Evolutionary conservation across 2,888 invertebrate genomes (phyloP).

Genomic region (Hymenopus coronatus): DNA sequence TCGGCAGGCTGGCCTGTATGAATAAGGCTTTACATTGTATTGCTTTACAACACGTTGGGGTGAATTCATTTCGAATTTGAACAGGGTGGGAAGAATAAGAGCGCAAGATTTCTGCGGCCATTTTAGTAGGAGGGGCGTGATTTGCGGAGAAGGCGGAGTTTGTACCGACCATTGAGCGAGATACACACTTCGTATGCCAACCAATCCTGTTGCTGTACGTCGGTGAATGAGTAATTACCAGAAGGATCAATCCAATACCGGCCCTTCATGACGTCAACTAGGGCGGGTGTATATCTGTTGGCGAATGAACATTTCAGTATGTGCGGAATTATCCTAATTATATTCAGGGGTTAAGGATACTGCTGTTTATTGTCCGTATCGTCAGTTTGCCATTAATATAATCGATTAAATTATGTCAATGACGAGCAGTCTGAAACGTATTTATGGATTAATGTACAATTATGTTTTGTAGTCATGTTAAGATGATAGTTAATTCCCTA

Average conservation of each 20-base stretch:
- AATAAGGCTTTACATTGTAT: too few species aligned
- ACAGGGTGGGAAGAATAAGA: not conserved
- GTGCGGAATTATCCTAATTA: not conserved
- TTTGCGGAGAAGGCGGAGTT: not conserved
- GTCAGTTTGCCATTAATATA: too few species aligned
- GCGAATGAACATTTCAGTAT: not conserved
- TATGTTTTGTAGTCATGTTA: too few species aligned
- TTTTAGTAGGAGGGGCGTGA: not conserved
- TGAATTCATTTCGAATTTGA: too few species aligned
- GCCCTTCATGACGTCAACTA: not conserved
- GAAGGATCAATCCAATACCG: not conserved
- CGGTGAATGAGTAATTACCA: constrained; percentile 4
- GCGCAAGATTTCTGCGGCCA: not conserved
- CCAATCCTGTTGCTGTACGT: not conserved
- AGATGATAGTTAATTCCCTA: too few species aligned
- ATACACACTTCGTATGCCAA: not conserved
- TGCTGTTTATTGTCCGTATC: too few species aligned
- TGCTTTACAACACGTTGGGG: too few species aligned
- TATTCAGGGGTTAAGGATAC: too few species aligned
- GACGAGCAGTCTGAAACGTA: too few species aligned
- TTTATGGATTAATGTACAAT: too few species aligned
- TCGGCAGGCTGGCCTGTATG: too few species aligned
- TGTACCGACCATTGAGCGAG: not conserved
- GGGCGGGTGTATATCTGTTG: not conserved
- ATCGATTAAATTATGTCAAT: too few species aligned